These are phyloP conservation scores for Sander vitreus DNA, from an alignment of 2,113 vertebrate genomes.

Conservation along the genomic window DNA sequence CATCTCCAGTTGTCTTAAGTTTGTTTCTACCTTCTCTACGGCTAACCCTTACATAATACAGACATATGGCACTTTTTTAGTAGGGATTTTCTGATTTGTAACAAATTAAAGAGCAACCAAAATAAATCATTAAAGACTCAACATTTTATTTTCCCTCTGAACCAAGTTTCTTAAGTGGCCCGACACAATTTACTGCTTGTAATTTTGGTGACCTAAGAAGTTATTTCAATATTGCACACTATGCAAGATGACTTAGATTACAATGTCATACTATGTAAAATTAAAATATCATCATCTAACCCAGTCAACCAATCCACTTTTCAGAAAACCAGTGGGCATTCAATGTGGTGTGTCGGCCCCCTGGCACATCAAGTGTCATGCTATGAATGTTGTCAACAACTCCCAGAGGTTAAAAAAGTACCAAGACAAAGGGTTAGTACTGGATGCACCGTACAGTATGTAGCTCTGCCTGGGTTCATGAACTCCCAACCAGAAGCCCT, in stretches of 20 bases:
- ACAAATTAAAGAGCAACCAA: background rate
- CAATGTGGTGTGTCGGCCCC: background rate
- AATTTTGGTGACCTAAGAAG: background rate
- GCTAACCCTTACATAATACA: background rate
- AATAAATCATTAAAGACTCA: background rate
- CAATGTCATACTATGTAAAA: background rate
- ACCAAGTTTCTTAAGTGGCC: background rate
- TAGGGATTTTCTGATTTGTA: background rate
- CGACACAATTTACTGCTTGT: background rate
- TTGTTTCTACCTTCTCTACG: background rate
- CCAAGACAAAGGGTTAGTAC: slow-evolving; percentile 28
- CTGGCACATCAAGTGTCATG: slow-evolving; percentile 33
- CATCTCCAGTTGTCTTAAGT: background rate
- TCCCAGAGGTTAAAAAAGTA: slow-evolving; percentile 15
- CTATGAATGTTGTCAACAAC: slow-evolving; percentile 33
- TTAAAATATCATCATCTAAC: background rate
- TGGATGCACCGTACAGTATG: background rate
- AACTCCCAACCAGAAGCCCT: background rate
- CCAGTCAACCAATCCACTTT: background rate
- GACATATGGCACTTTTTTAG: background rate
- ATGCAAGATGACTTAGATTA: background rate
- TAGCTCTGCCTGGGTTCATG: background rate
- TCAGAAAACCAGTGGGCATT: background rate
- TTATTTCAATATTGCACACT: background rate
- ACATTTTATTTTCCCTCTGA: background rate